phyloP scores from a whole-genome alignment of 2,888 invertebrate species.

The Callinectes sapidus region DNA sequence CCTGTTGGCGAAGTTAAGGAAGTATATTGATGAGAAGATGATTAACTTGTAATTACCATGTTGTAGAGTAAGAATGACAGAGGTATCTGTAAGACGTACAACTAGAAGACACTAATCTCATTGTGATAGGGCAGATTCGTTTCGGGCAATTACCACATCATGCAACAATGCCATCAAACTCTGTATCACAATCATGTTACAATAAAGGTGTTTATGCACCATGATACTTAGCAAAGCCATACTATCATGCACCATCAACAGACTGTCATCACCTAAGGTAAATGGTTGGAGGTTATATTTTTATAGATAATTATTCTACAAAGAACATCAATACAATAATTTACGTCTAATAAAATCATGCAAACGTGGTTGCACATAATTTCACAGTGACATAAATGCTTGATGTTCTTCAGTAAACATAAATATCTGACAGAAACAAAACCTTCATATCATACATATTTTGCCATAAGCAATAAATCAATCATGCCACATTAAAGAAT shows the following conservation, averaged over 20 bases:
- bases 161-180: neutral
- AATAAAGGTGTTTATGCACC: neutral
- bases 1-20: neutral
- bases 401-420: neutral
- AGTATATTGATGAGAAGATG: neutral
- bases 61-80: neutral
- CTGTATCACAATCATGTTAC: neutral
- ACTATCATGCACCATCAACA: neutral
- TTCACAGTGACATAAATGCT: neutral
- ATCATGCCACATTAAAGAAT: neutral
- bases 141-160: neutral
- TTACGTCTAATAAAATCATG: neutral
- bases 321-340: neutral
- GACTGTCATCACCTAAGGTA: neutral
- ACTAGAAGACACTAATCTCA: neutral
- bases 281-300: neutral
- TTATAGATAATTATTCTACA: neutral
- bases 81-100: neutral
- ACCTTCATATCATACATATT: neutral
- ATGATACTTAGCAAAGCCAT: neutral
- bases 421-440: neutral
- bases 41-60: neutral
- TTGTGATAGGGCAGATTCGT: neutral
- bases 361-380: neutral
- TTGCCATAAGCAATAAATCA: neutral